These are phyloP conservation scores for Kryphioiulus occultus DNA, from an alignment of 2,888 invertebrate species.

Conservation along the genomic window DNA sequence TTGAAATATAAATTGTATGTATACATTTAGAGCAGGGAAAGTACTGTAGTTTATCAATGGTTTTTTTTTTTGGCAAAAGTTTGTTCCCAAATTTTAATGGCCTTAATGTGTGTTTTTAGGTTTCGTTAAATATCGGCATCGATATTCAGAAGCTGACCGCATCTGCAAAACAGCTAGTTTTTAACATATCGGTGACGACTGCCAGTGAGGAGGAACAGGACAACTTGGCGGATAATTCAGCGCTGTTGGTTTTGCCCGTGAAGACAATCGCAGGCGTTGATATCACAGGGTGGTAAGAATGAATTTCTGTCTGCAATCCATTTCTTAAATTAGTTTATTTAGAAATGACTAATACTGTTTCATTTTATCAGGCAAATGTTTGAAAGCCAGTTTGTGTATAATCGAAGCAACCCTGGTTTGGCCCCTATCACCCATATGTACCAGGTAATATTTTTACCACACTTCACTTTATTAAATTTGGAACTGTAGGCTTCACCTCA, in stretches of 20 bases:
- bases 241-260: slow-evolving; percentile 38
- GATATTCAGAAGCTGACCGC: slow-evolving; percentile 43
- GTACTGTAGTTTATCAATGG: too few relatives aligned
- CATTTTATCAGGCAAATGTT: slow-evolving; percentile 2
- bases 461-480: not conserved
- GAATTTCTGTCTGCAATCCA: too few relatives aligned
- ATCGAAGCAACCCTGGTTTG: slow-evolving; percentile 45
- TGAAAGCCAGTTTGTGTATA: slow-evolving; percentile 43
- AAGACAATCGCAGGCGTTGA: slow-evolving; percentile 38
- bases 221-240: slow-evolving; percentile 28
- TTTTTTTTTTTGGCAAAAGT: too few relatives aligned
- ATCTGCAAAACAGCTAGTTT: not conserved
- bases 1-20: too few relatives aligned
- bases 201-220: slow-evolving; percentile 45
- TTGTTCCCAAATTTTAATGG: not conserved
- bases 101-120: not conserved
- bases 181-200: slow-evolving; percentile 33
- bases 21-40: too few relatives aligned
- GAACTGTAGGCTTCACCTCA: not conserved
- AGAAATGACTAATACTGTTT: not conserved
- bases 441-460: slow-evolving; percentile 33
- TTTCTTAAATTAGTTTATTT: not conserved
- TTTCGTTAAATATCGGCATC: slow-evolving; percentile 41
- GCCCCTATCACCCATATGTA: slow-evolving; percentile 45
- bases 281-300: slow-evolving; percentile 40